Evolutionary conservation across 2,888 invertebrate species (phyloP).

Genomic region (Liposcelis brunnea): DNA sequence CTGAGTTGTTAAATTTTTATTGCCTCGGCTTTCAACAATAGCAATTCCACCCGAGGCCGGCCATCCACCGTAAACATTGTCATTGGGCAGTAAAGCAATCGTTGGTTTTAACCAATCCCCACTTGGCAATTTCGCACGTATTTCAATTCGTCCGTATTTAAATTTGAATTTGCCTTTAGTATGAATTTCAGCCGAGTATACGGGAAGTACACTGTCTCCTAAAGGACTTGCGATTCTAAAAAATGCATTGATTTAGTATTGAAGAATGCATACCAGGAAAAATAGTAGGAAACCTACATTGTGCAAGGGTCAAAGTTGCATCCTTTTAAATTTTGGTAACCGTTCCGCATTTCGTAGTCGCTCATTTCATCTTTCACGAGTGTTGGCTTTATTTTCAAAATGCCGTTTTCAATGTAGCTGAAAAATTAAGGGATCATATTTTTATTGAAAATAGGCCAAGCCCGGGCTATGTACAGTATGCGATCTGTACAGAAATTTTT

Average conservation of each 20-base stretch:
- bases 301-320: constrained; percentile 9
- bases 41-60: constrained; percentile 58
- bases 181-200: constrained; percentile 40
- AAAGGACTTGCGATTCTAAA: constrained; percentile 31
- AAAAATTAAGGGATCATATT: background rate
- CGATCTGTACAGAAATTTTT: no score
- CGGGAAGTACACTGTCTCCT: constrained; percentile 33
- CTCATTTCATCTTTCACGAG: constrained; percentile 32
- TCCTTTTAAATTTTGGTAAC: constrained; percentile 11
- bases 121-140: constrained; percentile 46
- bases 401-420: constrained; percentile 39
- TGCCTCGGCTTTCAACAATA: constrained; percentile 47
- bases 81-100: constrained; percentile 49
- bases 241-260: no score
- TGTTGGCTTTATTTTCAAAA: constrained; percentile 42
- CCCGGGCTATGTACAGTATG: no score
- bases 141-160: constrained; percentile 44
- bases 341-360: constrained; percentile 21
- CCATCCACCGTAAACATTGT: constrained; percentile 47
- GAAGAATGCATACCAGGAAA: constrained; percentile 22
- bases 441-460: no score
- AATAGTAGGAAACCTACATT: constrained; percentile 15
- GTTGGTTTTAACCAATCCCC: constrained; percentile 60
- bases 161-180: constrained; percentile 44
- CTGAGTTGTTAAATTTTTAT: constrained; percentile 24